Evolutionary conservation across 2,113 vertebrate genomes (phyloP), one percentile per base, ranked within the genome.

Genomic region (Paracanthobrama guichenoti): DNA sequence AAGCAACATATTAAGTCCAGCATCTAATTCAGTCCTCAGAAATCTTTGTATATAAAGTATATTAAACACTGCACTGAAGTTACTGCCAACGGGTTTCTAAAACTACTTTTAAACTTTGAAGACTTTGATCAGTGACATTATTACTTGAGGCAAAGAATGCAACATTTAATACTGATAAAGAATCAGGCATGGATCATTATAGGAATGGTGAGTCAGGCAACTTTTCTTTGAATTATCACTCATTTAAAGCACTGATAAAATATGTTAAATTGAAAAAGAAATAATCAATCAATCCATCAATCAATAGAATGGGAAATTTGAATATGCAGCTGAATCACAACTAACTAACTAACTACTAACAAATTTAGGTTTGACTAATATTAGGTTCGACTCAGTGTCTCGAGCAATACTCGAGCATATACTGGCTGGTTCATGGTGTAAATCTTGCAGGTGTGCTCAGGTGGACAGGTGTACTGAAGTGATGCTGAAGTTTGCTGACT

Each of bases 381-480:
- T n/a, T n/a, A 8, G 0, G 5, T 13, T 26, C 13, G n/a, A n/a
- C n/a, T 46, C 2, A 6, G 1, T 26, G 14, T 48, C 12, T 26
- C n/a, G n/a, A n/a, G n/a, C n/a, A n/a, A n/a, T 35, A 26, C 50
- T 66, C 24, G 1, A 48, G 42, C 13, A 18, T 20, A 5, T 42
- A 59, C 24, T 60, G 18, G 55, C 14, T 46, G 16, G 60, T 64
- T 20, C 11, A 24, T 75, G 44, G 6, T 10, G 44, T 9, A 66
- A n/a, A 64, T 66, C 57, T 44, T 66, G 60, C 73, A 77, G 14
- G 87, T 69, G 64, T 83, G 90, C 86, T 88, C 90, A 50, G 4
- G 22, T 76, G 72, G 28, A 44, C 55, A 48, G 59, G 26, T 71
- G 26, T 22, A 24, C 55, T 13, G 42, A 84, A 39, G 50, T 72